Evolutionary conservation across 2,888 invertebrate species (phyloP).

Genomic region (Drosophila cognata): DNA sequence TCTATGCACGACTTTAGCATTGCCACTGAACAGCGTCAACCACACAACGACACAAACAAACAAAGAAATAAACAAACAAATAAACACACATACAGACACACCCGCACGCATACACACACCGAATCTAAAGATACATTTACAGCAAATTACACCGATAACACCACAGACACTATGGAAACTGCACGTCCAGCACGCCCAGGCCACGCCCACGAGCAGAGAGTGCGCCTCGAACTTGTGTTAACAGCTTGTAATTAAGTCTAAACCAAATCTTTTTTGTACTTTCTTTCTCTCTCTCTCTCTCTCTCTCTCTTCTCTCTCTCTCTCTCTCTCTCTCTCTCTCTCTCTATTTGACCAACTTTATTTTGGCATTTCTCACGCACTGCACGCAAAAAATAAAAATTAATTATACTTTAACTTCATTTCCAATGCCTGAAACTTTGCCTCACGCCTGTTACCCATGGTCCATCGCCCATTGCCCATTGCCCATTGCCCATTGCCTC

Average conservation of each 20-base stretch:
- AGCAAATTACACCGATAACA: conserved; percentile 27
- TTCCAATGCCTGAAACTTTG: conserved; percentile 43
- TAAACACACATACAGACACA: conserved; percentile 20
- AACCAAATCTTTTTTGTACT: conserved; percentile 49
- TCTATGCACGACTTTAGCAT: conserved; percentile 60
- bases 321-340: conserved; percentile 34
- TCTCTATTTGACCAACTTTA: conserved; percentile 23
- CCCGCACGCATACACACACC: conserved; percentile 16
- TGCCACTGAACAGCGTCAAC: conserved; percentile 44
- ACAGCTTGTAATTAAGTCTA: conserved; percentile 57
- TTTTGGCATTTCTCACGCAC: conserved; percentile 35
- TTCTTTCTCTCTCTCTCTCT: conserved; percentile 35
- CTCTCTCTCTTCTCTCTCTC: conserved; percentile 37
- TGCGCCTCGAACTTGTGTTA: conserved; percentile 47
- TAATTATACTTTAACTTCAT: conserved; percentile 30
- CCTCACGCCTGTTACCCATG: conserved; percentile 21
- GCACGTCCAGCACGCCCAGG: conserved; percentile 60
- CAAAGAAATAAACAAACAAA: conserved; percentile 18
- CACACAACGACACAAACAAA: conserved; percentile 22
- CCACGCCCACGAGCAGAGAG: conserved; percentile 45
- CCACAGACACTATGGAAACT: conserved; percentile 44
- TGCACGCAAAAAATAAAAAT: conserved; percentile 40
- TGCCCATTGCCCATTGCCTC: conserved; percentile 2
- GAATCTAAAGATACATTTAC: conserved; percentile 22
- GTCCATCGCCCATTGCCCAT: conserved; percentile 23